phyloP scores from a whole-genome alignment of 2,797 vertebrate species.

The Chelon auratus region DNA sequence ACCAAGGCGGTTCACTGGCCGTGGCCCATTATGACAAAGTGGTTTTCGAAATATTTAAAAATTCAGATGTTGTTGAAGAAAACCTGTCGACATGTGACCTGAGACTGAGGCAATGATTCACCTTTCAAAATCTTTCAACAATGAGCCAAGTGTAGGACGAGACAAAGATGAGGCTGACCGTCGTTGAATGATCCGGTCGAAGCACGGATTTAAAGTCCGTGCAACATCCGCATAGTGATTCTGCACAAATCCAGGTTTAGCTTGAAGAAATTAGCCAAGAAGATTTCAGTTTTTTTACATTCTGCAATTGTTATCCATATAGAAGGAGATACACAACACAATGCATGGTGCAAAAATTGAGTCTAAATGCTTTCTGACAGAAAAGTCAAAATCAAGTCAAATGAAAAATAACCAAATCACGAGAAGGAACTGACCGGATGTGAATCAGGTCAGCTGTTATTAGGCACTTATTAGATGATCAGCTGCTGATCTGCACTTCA shows the following conservation, averaged over 20 bases:
- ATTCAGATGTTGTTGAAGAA: background rate
- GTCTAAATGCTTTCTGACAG: background rate
- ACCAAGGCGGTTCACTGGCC: background rate
- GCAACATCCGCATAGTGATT: too few species aligned
- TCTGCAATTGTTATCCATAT: background rate
- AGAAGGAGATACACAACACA: background rate
- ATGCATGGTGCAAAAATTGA: background rate
- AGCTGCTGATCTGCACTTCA: background rate
- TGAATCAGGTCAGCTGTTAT: background rate
- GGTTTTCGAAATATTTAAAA: too few species aligned
- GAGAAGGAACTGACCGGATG: background rate
- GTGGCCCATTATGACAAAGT: background rate
- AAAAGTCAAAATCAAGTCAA: too few species aligned
- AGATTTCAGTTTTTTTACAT: background rate
- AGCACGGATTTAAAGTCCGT: too few species aligned
- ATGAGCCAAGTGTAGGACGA: background rate
- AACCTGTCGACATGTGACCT: background rate
- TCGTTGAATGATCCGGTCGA: background rate
- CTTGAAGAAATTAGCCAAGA: too few species aligned
- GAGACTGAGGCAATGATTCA: background rate
- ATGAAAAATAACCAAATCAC: background rate
- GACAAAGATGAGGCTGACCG: background rate
- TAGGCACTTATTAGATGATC: background rate
- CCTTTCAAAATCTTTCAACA: background rate
- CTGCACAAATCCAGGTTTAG: too few species aligned